Evolutionary conservation across 1,140 invertebrate genomes (phyloP).

Genomic region (Cheumatopsyche charites): DNA sequence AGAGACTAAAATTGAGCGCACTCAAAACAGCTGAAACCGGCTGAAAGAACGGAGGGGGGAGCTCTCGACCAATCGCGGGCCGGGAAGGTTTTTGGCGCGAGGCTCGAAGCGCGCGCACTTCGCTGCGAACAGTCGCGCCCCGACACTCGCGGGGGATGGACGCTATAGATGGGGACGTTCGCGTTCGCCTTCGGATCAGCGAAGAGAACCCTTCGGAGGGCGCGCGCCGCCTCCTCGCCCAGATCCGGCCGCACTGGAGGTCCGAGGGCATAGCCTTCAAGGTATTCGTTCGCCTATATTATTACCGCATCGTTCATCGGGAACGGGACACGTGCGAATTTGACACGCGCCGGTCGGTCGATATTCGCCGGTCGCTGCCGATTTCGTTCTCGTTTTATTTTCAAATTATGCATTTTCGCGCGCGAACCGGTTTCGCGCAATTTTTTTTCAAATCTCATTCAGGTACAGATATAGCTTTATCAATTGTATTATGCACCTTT

Average conservation of each 20-base stretch:
- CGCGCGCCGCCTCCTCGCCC: neutral
- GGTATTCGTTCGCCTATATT: neutral
- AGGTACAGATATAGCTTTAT: no score
- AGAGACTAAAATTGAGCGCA: no score
- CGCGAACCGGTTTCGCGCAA: no score
- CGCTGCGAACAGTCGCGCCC: neutral
- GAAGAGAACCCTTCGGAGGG: neutral
- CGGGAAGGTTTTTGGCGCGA: neutral
- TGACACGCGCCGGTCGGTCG: no score
- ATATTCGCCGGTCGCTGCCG: neutral
- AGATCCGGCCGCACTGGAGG: conserved; percentile 22
- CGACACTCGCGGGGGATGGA: neutral
- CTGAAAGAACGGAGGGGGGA: no score
- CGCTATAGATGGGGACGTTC: neutral
- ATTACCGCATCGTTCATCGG: neutral
- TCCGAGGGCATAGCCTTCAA: neutral
- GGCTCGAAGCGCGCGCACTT: neutral
- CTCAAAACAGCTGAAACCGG: no score
- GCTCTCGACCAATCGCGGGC: neutral
- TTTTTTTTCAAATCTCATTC: no score
- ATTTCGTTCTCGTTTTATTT: neutral
- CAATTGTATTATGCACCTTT: no score
- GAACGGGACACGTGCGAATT: neutral
- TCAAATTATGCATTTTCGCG: neutral
- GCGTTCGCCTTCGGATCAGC: neutral